Percentiles rank a stretch among this genome's conserved stretches.
Conservation (phyloP, 2,797 vertebrate species). For the Sphenodon punctatus region DNA sequence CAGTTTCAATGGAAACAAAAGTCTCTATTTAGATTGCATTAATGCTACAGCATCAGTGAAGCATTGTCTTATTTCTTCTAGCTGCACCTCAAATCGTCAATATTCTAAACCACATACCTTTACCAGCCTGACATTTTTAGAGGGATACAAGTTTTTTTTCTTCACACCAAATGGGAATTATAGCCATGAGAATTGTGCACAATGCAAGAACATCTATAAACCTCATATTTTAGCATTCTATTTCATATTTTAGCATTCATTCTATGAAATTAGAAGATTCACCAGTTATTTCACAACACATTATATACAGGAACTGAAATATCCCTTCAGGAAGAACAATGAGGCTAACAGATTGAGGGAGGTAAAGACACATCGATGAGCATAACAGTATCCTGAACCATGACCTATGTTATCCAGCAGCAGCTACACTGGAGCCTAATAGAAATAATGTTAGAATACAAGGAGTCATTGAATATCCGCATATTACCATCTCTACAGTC, state of each 20-base stretch:
- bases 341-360: background rate
- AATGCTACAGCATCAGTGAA: background rate
- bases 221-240: conserved; percentile 28
- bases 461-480: background rate
- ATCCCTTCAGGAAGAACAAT: conserved; percentile 24
- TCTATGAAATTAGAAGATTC: conserved; percentile 43
- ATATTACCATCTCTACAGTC: background rate
- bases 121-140: conserved; percentile 37
- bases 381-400: background rate
- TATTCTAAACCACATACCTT: conserved; percentile 40
- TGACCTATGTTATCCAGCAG: background rate
- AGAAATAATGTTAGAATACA: background rate
- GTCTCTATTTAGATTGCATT: too few relatives aligned
- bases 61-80: conserved; percentile 17
- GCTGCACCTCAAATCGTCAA: conserved; percentile 13
- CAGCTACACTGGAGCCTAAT: background rate
- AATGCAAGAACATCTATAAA: conserved; percentile 43
- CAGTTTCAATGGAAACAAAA: background rate
- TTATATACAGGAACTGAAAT: conserved; percentile 15
- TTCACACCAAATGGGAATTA: conserved; percentile 52
- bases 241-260: too few relatives aligned
- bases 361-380: conserved; percentile 21
- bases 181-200: conserved; percentile 15
- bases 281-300: conserved; percentile 19
- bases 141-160: conserved; percentile 58